Conservation (phyloP, 2,797 vertebrate species). For the Tangara arthus region DNA sequence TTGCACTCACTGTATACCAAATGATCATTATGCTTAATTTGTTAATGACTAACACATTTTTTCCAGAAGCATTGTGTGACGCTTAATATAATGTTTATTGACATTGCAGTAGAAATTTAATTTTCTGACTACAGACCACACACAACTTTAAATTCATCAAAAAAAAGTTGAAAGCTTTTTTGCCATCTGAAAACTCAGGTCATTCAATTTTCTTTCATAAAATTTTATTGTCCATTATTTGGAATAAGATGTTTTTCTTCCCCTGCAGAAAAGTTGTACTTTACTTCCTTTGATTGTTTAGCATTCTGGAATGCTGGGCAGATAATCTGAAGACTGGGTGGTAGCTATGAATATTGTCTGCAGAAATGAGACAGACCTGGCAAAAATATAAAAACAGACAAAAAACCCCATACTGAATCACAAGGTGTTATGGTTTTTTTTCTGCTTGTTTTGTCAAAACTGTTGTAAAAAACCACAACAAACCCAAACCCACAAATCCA, state of each 20-base stretch:
- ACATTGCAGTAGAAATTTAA: neutral
- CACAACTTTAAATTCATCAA: neutral
- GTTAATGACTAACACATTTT: neutral
- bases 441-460: neutral
- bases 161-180: neutral
- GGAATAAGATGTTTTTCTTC: neutral
- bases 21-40: neutral
- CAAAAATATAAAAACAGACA: neutral
- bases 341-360: neutral
- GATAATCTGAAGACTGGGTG: neutral
- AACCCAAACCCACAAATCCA: neutral
- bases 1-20: neutral
- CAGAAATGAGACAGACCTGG: neutral
- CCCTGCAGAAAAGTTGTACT: neutral
- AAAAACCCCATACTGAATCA: rapidly evolving
- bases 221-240: neutral
- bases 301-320: neutral
- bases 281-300: neutral
- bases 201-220: neutral
- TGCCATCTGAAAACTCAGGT: neutral
- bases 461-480: rapidly evolving
- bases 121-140: neutral
- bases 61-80: neutral
- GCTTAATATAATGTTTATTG: neutral
- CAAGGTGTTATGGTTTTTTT: rapidly evolving